phyloP scores from a whole-genome alignment of 2,888 invertebrate species.

The Papilio demoleus region DNA sequence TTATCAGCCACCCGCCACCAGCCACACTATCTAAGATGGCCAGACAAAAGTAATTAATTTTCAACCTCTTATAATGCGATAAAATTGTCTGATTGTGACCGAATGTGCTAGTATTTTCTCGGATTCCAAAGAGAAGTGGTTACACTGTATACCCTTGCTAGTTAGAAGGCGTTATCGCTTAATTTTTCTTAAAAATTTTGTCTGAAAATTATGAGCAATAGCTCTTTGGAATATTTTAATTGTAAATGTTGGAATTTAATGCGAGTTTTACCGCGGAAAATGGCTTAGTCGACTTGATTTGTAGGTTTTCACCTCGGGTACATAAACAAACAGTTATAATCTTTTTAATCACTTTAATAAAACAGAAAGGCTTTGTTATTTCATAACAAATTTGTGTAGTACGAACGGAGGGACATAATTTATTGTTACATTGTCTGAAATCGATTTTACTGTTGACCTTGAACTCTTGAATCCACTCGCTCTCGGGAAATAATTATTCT shows the following conservation, averaged over 20 bases:
- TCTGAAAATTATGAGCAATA: background rate
- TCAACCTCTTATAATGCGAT: background rate
- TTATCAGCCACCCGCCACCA: background rate
- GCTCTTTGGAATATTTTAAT: no score
- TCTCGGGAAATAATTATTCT: slow-evolving; percentile 20
- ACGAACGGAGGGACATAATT: background rate
- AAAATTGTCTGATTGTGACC: background rate
- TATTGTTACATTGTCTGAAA: slow-evolving; percentile 5
- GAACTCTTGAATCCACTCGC: slow-evolving; percentile 7
- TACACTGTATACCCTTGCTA: background rate
- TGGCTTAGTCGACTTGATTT: background rate
- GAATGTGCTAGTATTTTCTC: background rate
- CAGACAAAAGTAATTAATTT: slow-evolving; percentile 22
- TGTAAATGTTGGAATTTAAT: no score
- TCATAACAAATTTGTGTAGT: background rate
- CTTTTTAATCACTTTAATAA: background rate
- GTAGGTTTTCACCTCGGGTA: background rate
- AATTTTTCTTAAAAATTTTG: background rate
- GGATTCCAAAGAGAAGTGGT: background rate
- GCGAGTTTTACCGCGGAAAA: no score
- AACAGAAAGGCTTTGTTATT: slow-evolving; percentile 1
- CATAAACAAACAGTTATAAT: slow-evolving; percentile 2
- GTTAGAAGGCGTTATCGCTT: background rate
- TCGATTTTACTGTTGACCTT: slow-evolving; percentile 11
- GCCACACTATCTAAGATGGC: background rate